Evolutionary conservation across 2,113 vertebrate genomes (phyloP).

Genomic region (Thunnus maccoyii): DNA sequence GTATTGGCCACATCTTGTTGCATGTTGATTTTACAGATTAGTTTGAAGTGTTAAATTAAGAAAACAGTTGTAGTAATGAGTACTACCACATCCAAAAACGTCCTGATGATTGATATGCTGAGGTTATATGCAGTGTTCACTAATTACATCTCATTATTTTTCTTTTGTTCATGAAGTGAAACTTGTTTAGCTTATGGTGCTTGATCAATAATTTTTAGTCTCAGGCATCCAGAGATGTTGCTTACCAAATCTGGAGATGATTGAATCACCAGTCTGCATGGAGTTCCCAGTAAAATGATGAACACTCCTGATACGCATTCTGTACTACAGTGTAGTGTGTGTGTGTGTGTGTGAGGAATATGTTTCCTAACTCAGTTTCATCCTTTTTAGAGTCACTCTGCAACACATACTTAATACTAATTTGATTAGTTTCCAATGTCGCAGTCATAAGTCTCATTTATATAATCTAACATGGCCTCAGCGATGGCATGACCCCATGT

Average conservation of each 20-base stretch:
- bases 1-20: too few relatives aligned
- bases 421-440: slow-evolving; percentile 47
- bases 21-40: too few relatives aligned
- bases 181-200: too few relatives aligned
- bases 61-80: too few relatives aligned
- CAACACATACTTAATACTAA: slow-evolving; percentile 21
- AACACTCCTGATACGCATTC: neutral
- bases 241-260: neutral
- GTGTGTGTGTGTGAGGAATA: slow-evolving; percentile 7
- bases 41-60: too few relatives aligned
- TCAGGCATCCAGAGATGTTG: neutral
- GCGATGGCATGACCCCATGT: slow-evolving; percentile 1
- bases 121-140: neutral
- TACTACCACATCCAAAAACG: neutral
- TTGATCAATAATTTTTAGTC: neutral
- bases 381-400: slow-evolving; percentile 34
- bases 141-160: too few relatives aligned
- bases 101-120: neutral
- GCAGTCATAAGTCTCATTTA: slow-evolving; percentile 26
- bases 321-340: neutral
- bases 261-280: neutral
- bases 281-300: neutral
- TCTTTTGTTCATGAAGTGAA: too few relatives aligned
- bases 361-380: slow-evolving; percentile 35
- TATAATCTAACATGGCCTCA: slow-evolving; percentile 4